Conservation (phyloP, 2,888 invertebrate species). For the Nemotelus nigrinus region DNA sequence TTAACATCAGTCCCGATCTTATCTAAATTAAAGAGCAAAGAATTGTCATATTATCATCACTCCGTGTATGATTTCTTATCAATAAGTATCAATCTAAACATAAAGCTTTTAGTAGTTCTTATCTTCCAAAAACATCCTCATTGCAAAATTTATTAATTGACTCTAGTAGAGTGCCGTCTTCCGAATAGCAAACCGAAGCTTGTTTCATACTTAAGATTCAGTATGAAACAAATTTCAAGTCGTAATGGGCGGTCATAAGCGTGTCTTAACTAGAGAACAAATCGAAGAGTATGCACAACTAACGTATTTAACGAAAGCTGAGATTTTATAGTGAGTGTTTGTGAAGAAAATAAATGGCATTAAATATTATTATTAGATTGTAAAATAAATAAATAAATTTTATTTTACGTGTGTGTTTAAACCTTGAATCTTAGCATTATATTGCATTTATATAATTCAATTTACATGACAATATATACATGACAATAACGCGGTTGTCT, state of each 20-base stretch:
- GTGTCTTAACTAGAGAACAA: constrained; percentile 67
- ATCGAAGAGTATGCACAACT: constrained; percentile 71
- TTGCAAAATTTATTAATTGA: background rate
- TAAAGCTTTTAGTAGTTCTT: background rate
- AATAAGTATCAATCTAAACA: too few relatives aligned
- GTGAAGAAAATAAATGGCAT: background rate
- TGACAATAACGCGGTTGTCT: too few relatives aligned
- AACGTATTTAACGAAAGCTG: constrained; percentile 71
- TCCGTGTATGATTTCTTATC: too few relatives aligned
- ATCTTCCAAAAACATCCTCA: background rate
- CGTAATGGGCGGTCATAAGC: constrained; percentile 34
- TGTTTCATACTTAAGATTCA: constrained; percentile 11
- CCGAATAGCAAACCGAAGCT: background rate
- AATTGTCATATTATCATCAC: too few relatives aligned
- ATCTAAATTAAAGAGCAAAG: too few relatives aligned
- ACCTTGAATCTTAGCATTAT: background rate
- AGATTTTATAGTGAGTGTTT: constrained; percentile 71
- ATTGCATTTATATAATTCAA: background rate
- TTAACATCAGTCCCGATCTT: too few relatives aligned
- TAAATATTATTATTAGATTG: background rate
- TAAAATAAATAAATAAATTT: background rate
- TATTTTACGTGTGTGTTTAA: constrained; percentile 35
- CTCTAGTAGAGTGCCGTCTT: background rate
- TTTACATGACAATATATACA: too few relatives aligned
- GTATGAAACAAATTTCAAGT: constrained; percentile 19